These are phyloP conservation scores for Lophius piscatorius DNA, from an alignment of 2,113 vertebrate species.

Conservation along the genomic window DNA sequence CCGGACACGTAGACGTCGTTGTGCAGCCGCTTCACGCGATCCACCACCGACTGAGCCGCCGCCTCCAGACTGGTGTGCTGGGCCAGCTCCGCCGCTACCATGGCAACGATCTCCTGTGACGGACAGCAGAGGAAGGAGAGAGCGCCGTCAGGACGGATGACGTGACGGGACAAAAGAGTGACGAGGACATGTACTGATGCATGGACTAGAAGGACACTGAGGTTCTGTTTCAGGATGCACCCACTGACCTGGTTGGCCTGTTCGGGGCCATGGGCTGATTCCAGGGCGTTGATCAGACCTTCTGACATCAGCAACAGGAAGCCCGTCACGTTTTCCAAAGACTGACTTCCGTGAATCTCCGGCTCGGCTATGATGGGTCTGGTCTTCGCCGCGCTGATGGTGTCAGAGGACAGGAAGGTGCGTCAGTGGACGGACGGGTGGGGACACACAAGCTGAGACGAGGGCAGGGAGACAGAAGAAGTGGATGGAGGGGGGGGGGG, in stretches of 20 bases:
- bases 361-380: slow-evolving; percentile 93
- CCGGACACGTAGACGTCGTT: slow-evolving; percentile 91
- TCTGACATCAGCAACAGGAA: slow-evolving; percentile 97
- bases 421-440: not conserved
- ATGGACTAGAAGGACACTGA: too few species aligned
- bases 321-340: slow-evolving; percentile 88
- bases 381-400: slow-evolving; percentile 86
- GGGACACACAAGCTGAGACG: too few species aligned
- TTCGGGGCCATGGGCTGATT: slow-evolving; percentile 93
- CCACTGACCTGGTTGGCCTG: slow-evolving; percentile 93
- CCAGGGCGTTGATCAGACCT: slow-evolving; percentile 94
- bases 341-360: slow-evolving; percentile 90
- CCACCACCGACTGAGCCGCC: slow-evolving; percentile 94
- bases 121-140: slow-evolving; percentile 1
- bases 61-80: slow-evolving; percentile 91
- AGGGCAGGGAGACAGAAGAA: not conserved
- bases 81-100: slow-evolving; percentile 96
- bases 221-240: not conserved
- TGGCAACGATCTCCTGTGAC: slow-evolving; percentile 93
- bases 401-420: slow-evolving; percentile 2
- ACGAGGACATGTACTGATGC: not conserved
- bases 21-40: slow-evolving; percentile 92
- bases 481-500: not conserved
- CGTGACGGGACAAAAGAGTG: not conserved
- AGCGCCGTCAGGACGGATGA: not conserved